These are phyloP conservation scores for Melozone crissalis DNA, from an alignment of 2,113 vertebrate genomes.

Conservation along the genomic window DNA sequence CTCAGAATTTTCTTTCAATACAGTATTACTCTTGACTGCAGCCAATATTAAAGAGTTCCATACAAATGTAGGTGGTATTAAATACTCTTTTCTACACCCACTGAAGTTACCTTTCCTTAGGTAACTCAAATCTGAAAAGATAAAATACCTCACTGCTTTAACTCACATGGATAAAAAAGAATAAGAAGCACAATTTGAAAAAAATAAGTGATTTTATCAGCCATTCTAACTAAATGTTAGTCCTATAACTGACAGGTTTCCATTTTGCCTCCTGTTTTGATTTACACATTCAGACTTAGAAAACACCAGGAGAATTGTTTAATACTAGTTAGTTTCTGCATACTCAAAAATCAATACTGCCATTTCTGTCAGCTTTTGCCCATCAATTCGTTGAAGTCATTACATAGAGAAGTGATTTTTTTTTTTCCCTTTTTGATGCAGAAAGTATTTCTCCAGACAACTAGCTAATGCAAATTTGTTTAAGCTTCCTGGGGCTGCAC, in stretches of 20 bases:
- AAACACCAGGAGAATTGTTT: neutral
- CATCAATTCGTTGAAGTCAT: neutral
- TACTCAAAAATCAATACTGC: neutral
- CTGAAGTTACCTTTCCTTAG: neutral
- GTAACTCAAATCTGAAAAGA: neutral
- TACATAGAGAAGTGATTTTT: neutral
- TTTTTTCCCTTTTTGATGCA: neutral
- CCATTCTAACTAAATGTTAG: neutral
- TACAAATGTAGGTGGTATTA: neutral
- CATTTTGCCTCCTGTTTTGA: neutral
- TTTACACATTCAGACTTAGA: neutral
- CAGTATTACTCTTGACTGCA: neutral
- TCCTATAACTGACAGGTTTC: neutral
- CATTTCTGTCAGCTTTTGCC: neutral
- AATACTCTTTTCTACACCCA: neutral
- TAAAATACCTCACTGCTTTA: neutral
- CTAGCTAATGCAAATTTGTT: neutral
- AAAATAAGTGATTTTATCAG: neutral
- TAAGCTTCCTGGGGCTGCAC: neutral
- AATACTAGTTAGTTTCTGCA: neutral
- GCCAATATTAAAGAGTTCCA: neutral
- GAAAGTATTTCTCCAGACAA: neutral
- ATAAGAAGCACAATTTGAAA: neutral
- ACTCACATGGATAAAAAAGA: fast-evolving
- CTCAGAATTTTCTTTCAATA: neutral